Evolutionary conservation across 2,113 vertebrate species (phyloP).

Genomic region (Eptesicus fuscus): DNA sequence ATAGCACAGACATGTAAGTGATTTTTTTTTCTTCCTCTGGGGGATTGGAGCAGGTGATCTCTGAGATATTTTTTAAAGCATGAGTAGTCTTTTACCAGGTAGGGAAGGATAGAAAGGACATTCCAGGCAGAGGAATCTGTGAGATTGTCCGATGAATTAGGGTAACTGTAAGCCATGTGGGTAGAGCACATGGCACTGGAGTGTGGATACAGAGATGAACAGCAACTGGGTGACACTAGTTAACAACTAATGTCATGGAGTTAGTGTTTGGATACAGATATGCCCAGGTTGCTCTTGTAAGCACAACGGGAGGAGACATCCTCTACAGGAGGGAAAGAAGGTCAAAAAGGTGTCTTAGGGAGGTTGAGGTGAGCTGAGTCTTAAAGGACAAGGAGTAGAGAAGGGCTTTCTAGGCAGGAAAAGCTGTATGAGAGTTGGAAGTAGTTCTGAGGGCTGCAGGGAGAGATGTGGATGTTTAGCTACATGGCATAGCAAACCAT

Average conservation of each 20-base stretch:
- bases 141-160: not conserved
- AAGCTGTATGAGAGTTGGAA: not conserved
- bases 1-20: not conserved
- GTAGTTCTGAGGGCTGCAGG: not conserved
- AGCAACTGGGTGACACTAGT: not conserved
- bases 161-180: not conserved
- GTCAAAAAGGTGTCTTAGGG: not conserved
- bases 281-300: not conserved
- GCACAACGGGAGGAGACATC: not conserved
- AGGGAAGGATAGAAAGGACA: not conserved
- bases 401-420: not conserved
- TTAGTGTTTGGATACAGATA: not conserved
- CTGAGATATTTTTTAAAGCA: not conserved
- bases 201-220: not conserved
- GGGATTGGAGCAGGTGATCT: not conserved
- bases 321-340: not conserved
- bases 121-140: not conserved
- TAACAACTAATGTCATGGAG: not conserved
- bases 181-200: not conserved
- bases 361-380: not conserved
- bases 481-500: not conserved
- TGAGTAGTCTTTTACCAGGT: not conserved
- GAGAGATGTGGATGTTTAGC: not conserved
- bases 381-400: not conserved
- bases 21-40: not conserved